Evolutionary conservation across 2,888 invertebrate species (phyloP), one percentile per base, ranked within the genome.

Genomic region (Oligia strigilis): DNA sequence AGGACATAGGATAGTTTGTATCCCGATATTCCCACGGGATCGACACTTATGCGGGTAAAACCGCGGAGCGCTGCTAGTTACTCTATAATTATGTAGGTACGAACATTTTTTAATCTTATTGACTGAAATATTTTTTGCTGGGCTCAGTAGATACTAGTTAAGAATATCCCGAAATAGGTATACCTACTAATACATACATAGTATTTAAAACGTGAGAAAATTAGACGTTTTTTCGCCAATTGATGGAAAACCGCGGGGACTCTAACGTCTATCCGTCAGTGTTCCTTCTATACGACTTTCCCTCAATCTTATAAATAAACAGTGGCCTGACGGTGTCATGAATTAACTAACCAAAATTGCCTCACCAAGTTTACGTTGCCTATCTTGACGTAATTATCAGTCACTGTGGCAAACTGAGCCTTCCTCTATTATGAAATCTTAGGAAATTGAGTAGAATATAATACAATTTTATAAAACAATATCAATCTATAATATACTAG

Each of bases 261-360:
- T 52, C 4, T 55, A 55, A 6, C 6, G 6, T 19, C 55, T 8
- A 19, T 55, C 55, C 19, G 11, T n/a, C n/a, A 60, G n/a, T n/a
- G 11, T 60, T 60, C n/a, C 58, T 60, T 60, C 11, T n/a, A n/a
- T 0, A 11, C 4, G 70, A 66, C 86, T 84, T 88, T 87, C 84
- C 67, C 71, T 72, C n/a, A 52, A 71, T 65, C 80, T 87, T 73
- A 88, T 88, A 81, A 86, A 88, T 87, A 87, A 85, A 77, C 75
- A 88, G 70, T 62, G 64, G 55, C 9, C 13, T 5, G 40, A n/a
- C 64, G 52, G 29, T 80, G 86, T 79, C 78, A 69, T 78, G 82
- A 82, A 88, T 82, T 78, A 84, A 86, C 80, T 78, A 84, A 87
- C 78, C 43, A 29, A 81, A 85, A 77, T 88, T 87, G 80, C 85